These are phyloP conservation scores for Laspeyria flexula DNA, from an alignment of 2,888 invertebrate genomes.

Conservation along the genomic window DNA sequence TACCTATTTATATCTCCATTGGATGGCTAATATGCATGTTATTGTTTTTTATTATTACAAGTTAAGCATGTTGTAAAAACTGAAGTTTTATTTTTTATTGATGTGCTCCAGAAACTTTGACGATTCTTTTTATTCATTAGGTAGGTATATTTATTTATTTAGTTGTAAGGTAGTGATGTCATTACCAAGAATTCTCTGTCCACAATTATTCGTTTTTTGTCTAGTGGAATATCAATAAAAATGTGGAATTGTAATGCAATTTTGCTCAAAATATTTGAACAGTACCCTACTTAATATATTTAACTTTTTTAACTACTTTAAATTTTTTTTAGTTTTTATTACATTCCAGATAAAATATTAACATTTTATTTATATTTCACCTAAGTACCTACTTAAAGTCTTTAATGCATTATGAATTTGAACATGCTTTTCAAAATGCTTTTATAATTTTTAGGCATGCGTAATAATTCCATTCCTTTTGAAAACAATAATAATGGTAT, in stretches of 20 bases:
- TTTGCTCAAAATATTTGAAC: too few species aligned
- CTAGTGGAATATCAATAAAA: conserved; percentile 21
- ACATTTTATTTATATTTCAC: conserved; percentile 21
- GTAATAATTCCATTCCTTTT: conserved; percentile 36
- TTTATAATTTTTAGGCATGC: conserved; percentile 61
- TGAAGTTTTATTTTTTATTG: not conserved
- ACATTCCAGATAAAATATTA: too few species aligned
- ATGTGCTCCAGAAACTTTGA: conserved; percentile 34
- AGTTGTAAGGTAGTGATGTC: conserved; percentile 10
- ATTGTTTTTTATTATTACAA: not conserved
- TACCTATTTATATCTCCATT: not conserved
- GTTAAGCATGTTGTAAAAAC: not conserved
- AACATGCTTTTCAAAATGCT: conserved; percentile 57
- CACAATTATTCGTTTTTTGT: not conserved
- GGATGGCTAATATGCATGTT: conserved; percentile 23
- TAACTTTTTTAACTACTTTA: too few species aligned
- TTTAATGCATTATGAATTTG: conserved; percentile 40
- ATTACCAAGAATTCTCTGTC: conserved; percentile 3
- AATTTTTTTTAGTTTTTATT: too few species aligned
- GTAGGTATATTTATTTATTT: not conserved
- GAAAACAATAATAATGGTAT: conserved; percentile 35
- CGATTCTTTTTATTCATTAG: conserved; percentile 16
- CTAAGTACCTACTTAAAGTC: conserved; percentile 5
- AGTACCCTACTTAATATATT: too few species aligned
- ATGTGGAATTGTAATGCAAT: too few species aligned